Base-by-base conservation (phyloP, 1,140 invertebrate genomes). In the Penaeus vannamei region DNA sequence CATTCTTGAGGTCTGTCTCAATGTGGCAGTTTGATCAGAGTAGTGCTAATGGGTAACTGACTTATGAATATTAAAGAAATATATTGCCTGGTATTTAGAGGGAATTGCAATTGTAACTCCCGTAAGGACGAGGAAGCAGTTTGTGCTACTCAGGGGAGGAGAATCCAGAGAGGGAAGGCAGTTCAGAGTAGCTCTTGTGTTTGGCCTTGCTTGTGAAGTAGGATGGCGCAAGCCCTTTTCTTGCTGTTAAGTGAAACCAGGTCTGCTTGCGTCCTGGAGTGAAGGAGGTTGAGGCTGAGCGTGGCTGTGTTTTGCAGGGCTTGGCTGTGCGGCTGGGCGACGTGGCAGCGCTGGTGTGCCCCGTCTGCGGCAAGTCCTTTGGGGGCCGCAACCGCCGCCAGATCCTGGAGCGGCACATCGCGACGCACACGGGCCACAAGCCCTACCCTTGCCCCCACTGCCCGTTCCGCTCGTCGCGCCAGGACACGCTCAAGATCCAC, bases 401-500 rank as follows among this genome's bases (percentile, higher is more conserved):
- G 88, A 91, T 91, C 77, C 87, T 91, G 88, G 87, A 91, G 83
- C 84, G 91, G 92, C 98, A 99, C 93, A 95, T 96, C 92, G 95
- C 97, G 76, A 97, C 96, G 22, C 98, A 99, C 93, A 97, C 97
- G 53, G 96, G 94, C 7, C 94, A 95, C 92, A 94, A 94, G 91
- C 94, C 94, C 1, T 95, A 94, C 92, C 94, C 94, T 91, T 95
- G 94, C 92, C 93, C 91, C 36, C 83, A 86, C 82, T 95, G 94
- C 91, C 87, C 87, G 32, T 89, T 89, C 87, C 87, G 87, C 66
- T 89, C 87, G 53, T 89, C 87, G 64, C 87, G 87, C 29, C 87
- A 89, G 72, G 87, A 89, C 82, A 89, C 87, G 29, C 87, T 89
- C 72, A 89, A 89, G 83, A 85, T 84, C 82, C 87, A 89, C 69